Conservation (phyloP, 2,888 invertebrate species). For the Meghimatium bilineatum region DNA sequence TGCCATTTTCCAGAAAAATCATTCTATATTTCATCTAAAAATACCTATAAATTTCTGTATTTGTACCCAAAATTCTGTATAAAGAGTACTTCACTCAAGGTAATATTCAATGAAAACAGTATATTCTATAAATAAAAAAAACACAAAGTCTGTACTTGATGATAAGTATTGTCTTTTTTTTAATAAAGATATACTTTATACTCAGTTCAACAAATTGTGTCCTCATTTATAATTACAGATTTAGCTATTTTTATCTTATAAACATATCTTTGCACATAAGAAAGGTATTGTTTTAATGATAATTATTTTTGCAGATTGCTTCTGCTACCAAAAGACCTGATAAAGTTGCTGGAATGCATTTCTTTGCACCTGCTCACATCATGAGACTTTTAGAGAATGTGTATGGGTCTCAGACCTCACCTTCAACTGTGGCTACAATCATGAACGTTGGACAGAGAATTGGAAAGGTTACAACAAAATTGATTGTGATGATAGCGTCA, state of each 20-base stretch:
- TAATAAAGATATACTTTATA: no score
- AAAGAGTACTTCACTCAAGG: no score
- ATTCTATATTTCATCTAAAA: no score
- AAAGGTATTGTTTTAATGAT: neutral
- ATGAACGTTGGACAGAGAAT: slow-evolving; percentile 74
- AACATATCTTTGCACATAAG: neutral
- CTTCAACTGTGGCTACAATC: slow-evolving; percentile 76
- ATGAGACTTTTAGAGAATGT: slow-evolving; percentile 76
- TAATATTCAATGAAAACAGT: no score
- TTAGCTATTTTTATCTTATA: neutral
- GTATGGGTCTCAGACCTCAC: slow-evolving; percentile 72
- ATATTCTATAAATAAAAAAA: no score
- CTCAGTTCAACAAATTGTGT: no score
- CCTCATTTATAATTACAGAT: no score
- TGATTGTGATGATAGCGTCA: neutral
- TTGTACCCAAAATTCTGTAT: no score
- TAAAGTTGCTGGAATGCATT: slow-evolving; percentile 76
- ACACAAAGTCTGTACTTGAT: no score
- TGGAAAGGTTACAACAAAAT: slow-evolving; percentile 67
- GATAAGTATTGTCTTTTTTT: no score
- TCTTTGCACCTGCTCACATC: slow-evolving; percentile 77
- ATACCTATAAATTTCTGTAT: no score
- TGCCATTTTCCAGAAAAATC: no score
- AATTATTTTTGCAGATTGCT: slow-evolving; percentile 67
- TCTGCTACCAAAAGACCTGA: slow-evolving; percentile 70